Base-by-base conservation (phyloP, 1,140 invertebrate species). In the Holcopasites calliopsidis region DNA sequence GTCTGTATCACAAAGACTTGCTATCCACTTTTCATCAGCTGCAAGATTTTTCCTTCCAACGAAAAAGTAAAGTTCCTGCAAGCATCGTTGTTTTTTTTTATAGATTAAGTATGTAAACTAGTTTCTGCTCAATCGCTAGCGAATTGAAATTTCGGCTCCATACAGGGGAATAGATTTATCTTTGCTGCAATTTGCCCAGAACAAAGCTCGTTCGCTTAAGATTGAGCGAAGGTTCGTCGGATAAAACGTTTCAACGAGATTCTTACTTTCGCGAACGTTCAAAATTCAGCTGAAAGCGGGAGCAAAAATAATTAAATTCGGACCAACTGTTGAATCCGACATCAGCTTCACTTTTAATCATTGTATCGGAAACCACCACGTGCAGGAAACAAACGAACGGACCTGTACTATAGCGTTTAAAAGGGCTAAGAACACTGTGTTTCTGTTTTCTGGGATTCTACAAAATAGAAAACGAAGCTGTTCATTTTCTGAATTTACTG, bases 231-330 rank as follows among this genome's bases (percentile, higher is more conserved):
- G 21, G 13, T 33, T 52, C 66, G 28, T 58, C 38, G 26, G 54
- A n/a, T 35, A n/a, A 47, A 54, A 70, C 31, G 40, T 60, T 23
- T 38, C 55, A 13, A 21, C 10, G 23, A 33, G 11, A 52, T 69
- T 35, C 40, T 57, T 28, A 18, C 31, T 44, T 3, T n/a, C 35
- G 7, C 6, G 38, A 23, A 13, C 42, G 52, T 47, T 33, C 13
- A 57, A 70, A 70, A 58, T 58, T 57, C 54, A 18, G 21, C 4
- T 1, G 21, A 70, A 35, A 57, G 40, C 13, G 33, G 28, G 16
- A 60, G 54, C 21, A 26, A 35, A 60, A 70, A 58, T 70, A 70
- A 60, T 60, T 70, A 70, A 60, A 70, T 21, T 44, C 40, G 7
- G 18, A 40, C 13, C 26, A 57, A 26, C 38, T 55, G 38, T 69